Conservation (phyloP, 2,888 invertebrate genomes). For the Spodoptera picta region DNA sequence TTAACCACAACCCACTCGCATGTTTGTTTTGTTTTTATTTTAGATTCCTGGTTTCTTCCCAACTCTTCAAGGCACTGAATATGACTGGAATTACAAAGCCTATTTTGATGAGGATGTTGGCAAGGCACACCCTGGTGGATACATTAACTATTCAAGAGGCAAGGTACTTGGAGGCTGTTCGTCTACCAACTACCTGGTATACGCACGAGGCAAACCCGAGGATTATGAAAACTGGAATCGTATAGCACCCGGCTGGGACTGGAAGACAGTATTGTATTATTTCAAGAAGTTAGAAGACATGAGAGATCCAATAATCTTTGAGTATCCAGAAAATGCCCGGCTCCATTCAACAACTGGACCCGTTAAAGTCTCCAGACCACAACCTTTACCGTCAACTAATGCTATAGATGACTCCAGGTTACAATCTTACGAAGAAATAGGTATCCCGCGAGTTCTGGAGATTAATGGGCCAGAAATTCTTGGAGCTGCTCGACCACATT, state of each 20-base stretch:
- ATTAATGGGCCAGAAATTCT: slow-evolving; percentile 64
- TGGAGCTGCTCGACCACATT: slow-evolving; percentile 68
- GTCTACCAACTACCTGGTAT: slow-evolving; percentile 68
- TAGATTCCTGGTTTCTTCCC: slow-evolving; percentile 70
- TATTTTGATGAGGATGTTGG: slow-evolving; percentile 62
- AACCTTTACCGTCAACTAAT: slow-evolving; percentile 55
- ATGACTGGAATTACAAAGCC: slow-evolving; percentile 68
- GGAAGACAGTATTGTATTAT: slow-evolving; percentile 67
- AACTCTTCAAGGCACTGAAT: slow-evolving; percentile 62
- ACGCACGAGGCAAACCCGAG: slow-evolving; percentile 67
- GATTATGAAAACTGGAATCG: slow-evolving; percentile 70
- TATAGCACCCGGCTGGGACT: slow-evolving; percentile 71
- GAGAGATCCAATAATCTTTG: slow-evolving; percentile 64
- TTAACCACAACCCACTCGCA: no score
- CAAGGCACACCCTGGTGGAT: slow-evolving; percentile 55
- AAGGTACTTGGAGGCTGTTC: slow-evolving; percentile 74
- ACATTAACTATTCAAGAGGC: slow-evolving; percentile 61
- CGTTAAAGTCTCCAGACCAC: slow-evolving; percentile 65
- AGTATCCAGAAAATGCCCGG: slow-evolving; percentile 57
- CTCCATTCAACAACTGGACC: slow-evolving; percentile 71
- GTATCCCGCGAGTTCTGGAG: slow-evolving; percentile 66
- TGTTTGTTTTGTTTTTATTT: slow-evolving; percentile 17
- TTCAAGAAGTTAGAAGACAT: slow-evolving; percentile 73
- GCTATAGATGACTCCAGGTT: slow-evolving; percentile 63
- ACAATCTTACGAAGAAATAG: slow-evolving; percentile 67